Evolutionary conservation across 2,888 invertebrate species (phyloP).

Genomic region (Gasteruption jaculator): DNA sequence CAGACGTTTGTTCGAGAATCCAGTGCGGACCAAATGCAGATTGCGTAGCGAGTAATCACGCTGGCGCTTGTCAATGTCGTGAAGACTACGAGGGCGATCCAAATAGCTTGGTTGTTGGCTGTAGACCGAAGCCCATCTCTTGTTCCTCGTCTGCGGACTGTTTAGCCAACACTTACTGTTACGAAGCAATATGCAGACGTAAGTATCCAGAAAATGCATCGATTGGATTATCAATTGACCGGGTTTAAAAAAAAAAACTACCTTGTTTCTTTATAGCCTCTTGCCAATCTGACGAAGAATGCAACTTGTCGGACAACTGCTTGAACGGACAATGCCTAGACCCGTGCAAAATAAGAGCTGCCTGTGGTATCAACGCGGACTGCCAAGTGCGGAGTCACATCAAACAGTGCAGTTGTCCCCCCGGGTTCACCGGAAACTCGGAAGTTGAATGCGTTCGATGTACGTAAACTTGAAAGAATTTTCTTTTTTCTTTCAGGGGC

Average conservation of each 20-base stretch:
- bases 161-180: slow-evolving; percentile 74
- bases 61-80: slow-evolving; percentile 74
- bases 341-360: slow-evolving; percentile 70
- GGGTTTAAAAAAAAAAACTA: too few relatives aligned
- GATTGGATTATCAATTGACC: slow-evolving; percentile 14
- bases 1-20: slow-evolving; percentile 73
- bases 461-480: slow-evolving; percentile 50
- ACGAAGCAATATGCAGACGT: slow-evolving; percentile 78
- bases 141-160: slow-evolving; percentile 73
- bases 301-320: slow-evolving; percentile 74
- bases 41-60: slow-evolving; percentile 72
- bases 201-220: slow-evolving; percentile 50
- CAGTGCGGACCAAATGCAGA: slow-evolving; percentile 81
- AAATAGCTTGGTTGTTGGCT: slow-evolving; percentile 65
- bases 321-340: slow-evolving; percentile 76
- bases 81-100: slow-evolving; percentile 76
- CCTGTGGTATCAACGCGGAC: slow-evolving; percentile 81
- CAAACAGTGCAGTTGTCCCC: slow-evolving; percentile 78
- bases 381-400: slow-evolving; percentile 70
- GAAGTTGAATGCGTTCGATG: slow-evolving; percentile 80
- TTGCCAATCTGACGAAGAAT: slow-evolving; percentile 76
- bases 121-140: slow-evolving; percentile 68
- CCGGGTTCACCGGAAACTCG: slow-evolving; percentile 80
- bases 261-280: slow-evolving; percentile 55
- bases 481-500: slow-evolving; percentile 2